Evolutionary conservation across 1,140 invertebrate species (phyloP).

Genomic region (Meloidogyne exigua): DNA sequence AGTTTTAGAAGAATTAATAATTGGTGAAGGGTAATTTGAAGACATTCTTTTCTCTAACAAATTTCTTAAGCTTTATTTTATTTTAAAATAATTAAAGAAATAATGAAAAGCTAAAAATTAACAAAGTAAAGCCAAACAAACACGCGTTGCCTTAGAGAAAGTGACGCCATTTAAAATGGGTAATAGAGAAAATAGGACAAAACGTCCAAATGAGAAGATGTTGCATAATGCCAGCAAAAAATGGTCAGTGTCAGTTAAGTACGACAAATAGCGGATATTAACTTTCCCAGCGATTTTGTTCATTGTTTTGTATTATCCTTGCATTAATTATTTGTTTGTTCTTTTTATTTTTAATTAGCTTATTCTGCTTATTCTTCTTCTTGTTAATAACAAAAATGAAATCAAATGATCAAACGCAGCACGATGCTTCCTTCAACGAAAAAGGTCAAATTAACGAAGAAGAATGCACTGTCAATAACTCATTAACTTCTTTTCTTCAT

Average conservation of each 20-base stretch:
- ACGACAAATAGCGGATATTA: too few species aligned
- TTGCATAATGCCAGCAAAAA: background rate
- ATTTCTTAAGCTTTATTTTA: background rate
- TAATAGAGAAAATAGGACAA: background rate
- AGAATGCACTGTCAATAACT: background rate
- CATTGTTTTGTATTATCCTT: too few species aligned
- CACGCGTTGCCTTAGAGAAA: background rate
- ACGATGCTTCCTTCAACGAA: background rate
- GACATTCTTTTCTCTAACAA: background rate
- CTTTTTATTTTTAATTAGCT: too few species aligned
- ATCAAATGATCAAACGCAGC: too few species aligned
- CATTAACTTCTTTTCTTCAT: slow-evolving; percentile 1
- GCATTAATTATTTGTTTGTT: too few species aligned
- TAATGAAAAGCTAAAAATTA: background rate
- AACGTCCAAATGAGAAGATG: background rate
- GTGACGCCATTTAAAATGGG: background rate
- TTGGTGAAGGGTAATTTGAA: background rate
- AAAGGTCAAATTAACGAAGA: background rate
- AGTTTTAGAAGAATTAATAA: background rate
- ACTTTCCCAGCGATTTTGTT: too few species aligned
- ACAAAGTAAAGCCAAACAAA: too few species aligned
- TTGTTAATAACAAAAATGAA: too few species aligned
- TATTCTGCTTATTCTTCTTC: too few species aligned
- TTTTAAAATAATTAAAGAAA: background rate
- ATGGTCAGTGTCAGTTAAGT: too few species aligned